A percentile compares a stretch with the other conserved stretches of the same genome.
phyloP scores from a whole-genome alignment of 2,888 invertebrate species.

The Pachydiplax longipennis region DNA sequence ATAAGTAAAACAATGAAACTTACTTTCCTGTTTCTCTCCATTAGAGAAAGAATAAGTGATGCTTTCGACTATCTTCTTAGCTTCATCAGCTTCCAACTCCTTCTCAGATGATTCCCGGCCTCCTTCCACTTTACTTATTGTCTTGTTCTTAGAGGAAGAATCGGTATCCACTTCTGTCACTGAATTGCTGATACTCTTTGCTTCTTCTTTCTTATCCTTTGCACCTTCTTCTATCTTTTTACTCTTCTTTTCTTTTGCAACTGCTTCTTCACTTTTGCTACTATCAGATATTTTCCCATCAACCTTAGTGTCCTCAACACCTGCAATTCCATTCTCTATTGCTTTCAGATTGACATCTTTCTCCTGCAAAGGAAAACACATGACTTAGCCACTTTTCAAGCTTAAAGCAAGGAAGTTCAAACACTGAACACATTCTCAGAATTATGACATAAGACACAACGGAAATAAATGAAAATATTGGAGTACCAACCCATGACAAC shows the following conservation, averaged over 20 bases:
- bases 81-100: conserved; percentile 77
- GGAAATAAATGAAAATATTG: no score
- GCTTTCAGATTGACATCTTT: not conserved
- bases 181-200: conserved; percentile 6
- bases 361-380: not conserved
- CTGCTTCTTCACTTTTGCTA: conserved; percentile 53
- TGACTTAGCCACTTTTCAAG: no score
- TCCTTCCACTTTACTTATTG: not conserved
- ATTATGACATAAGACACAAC: no score
- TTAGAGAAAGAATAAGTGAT: conserved; percentile 80
- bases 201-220: conserved; percentile 57
- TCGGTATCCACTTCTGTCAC: not conserved
- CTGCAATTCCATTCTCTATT: not conserved
- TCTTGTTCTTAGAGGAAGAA: not conserved
- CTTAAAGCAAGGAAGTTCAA: no score
- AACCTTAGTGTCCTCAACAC: not conserved
- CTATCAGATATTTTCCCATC: conserved; percentile 49
- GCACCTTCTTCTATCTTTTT: conserved; percentile 54
- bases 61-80: conserved; percentile 90
- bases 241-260: conserved; percentile 57
- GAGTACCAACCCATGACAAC: no score
- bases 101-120: conserved; percentile 49
- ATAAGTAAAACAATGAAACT: conserved; percentile 56
- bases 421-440: not conserved
- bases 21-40: conserved; percentile 78